These are phyloP conservation scores for Triplophysa bombifrons DNA, from an alignment of 2,797 vertebrate species.

Conservation along the genomic window DNA sequence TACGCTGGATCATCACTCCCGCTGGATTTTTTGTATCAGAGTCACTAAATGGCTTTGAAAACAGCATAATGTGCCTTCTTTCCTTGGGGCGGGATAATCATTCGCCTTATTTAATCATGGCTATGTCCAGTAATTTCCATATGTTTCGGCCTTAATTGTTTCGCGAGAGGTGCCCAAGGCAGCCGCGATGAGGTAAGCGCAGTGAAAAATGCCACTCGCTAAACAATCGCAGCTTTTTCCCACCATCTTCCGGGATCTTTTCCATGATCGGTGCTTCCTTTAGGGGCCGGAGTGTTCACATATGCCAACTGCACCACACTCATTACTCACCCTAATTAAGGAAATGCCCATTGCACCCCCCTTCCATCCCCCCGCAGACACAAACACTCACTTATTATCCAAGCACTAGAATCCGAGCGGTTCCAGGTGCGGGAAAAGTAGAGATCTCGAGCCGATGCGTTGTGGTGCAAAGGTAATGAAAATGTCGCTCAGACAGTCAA, in stretches of 20 bases:
- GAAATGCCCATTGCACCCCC: slow-evolving; percentile 68
- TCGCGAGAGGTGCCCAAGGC: slow-evolving; percentile 65
- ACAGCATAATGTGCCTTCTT: slow-evolving; percentile 75
- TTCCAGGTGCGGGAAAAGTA: slow-evolving; percentile 9
- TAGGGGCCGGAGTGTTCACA: slow-evolving; percentile 65
- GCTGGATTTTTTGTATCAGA: slow-evolving; percentile 68
- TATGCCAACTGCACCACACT: slow-evolving; percentile 72
- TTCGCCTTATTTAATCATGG: slow-evolving; percentile 79
- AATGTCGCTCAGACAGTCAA: slow-evolving; percentile 72
- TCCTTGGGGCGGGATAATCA: slow-evolving; percentile 74
- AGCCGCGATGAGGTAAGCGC: slow-evolving; percentile 71
- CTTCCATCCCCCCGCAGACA: slow-evolving; percentile 14
- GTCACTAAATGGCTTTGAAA: slow-evolving; percentile 65
- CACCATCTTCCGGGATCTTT: slow-evolving; percentile 74
- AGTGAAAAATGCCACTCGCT: slow-evolving; percentile 72
- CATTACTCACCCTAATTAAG: slow-evolving; percentile 81
- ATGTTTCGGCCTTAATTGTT: slow-evolving; percentile 77
- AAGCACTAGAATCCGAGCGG: neutral
- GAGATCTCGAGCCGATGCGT: slow-evolving; percentile 50
- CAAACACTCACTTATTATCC: neutral
- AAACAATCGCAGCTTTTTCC: slow-evolving; percentile 71
- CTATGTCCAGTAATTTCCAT: slow-evolving; percentile 78
- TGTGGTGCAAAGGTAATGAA: slow-evolving; percentile 67
- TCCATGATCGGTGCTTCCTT: slow-evolving; percentile 71
- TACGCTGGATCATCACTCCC: slow-evolving; percentile 78